Base-by-base conservation (phyloP, 2,888 invertebrate species). In the Herminia tarsipennalis region DNA sequence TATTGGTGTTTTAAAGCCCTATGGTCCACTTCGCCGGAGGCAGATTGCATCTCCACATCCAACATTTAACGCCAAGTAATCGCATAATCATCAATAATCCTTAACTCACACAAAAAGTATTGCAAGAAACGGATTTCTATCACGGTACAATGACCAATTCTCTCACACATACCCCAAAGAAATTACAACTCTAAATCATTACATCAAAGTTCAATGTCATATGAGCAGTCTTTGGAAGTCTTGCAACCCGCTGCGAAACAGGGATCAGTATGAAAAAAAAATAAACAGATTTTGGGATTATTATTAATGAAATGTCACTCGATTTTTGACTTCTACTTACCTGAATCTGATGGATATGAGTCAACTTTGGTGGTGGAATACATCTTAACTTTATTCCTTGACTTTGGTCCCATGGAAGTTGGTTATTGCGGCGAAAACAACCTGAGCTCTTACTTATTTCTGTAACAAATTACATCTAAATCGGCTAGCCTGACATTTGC, bases 81-180 rank as follows among this genome's bases (percentile, higher is more conserved):
- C 80, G 78, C 76, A 76, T 84, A 83, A 85, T 85, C 85, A 88
- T 88, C 85, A 86, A 88, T 88, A 86, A 87, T 85, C 83, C 82
- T 78, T 79, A 85, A 76, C 71, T 78, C 77, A 73, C 55, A 78
- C 60, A 79, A 79, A 83, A 81, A 83, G 59, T 59, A 68, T 64
- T 61, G 68, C 58, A 64, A 73, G 65, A 72, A 66, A 73, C 53
- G 73, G 76, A 78, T 78, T 77, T 81, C 78, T 76, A 77, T 76
- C 73, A 61, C 55, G 56, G 56, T 53, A 55, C 58, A 66, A 62
- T 61, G 59, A 70, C 68, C 66, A 66, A 42, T 51, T 41, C 38
- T 28, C 47, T n/a, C 8, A 39, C 2, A 40, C 21, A 30, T 6
- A 5, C 5, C 0, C 4, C 29, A 47, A 10, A 8, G 8, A 2